Evolutionary conservation across 2,797 vertebrate species (phyloP), one percentile per base, ranked within the genome.

Genomic region (Anguilla anguilla): DNA sequence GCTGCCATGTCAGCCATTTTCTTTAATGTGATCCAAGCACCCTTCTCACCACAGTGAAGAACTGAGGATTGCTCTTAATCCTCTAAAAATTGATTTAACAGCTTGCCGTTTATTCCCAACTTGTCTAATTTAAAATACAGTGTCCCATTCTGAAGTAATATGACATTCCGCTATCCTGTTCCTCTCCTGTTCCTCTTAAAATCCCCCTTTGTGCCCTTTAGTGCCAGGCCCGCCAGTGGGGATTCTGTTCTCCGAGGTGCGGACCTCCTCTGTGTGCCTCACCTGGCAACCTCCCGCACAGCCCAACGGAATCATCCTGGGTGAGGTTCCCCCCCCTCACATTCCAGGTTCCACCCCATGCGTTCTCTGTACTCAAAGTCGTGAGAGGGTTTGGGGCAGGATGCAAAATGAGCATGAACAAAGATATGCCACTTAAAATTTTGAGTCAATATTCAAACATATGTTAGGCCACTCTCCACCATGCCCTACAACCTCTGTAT

Each of bases 201-300:
- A 17, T 72, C 2, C 67, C 31, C 35, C n/a, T 15, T 43, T 77
- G 5, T 39, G 88, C 31, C 88, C 87, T 82, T 43, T 89, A 99
- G 98, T 99, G 55, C 98, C 98, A 0, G 98, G 98, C 0, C 98
- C 98, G 35, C 98, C 98, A 0, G 93, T 98, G 85, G 98, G 98
- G 87, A 98, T 99, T 91, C 96, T 99, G 74, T 99, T 99, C 92
- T 98, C 98, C 0, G 98, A 99, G 93, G 98, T 99, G 89, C 96
- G 98, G 93, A 99, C 97, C 87, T 97, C 95, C 1, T 97, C 97
- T 0, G 98, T 99, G 89, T 95, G 97, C 82, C 96, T 99, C 85
- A 95, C 99, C 94, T 99, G 98, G 98, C 98, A 99, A 89, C 98
- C 98, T 0, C 98, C 98, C 0, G 90, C 96, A 0, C 95, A 98